Evolutionary conservation across 2,797 vertebrate genomes (phyloP), one percentile per base, ranked within the genome.

Genomic region (Sarcophilus harrisii): DNA sequence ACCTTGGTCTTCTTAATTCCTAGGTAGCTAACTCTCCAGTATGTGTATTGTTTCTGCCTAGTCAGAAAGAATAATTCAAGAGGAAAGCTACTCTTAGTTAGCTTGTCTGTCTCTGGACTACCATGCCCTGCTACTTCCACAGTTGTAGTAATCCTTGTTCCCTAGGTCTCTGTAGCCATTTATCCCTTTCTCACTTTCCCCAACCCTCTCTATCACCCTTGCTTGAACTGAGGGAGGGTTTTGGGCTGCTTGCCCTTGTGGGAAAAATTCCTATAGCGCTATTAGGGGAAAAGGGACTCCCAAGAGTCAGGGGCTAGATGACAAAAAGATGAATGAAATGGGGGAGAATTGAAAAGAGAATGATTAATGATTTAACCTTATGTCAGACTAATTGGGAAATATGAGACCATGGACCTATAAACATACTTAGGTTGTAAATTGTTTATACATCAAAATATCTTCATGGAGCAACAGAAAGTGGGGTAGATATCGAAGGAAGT

Each of bases 301-400:
- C 38, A 87, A 45, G 38, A 11, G 73, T 87, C 38, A 87, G 29
- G 3, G 92, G 58, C 8, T 87, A 57, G 54, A 45, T 94, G 27
- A 94, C 32, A 49, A 30, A 59, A 94, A 18, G 29, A 95, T 54
- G 54, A 94, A 27, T 45, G 57, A 97, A 96, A 54, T 3, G 92
- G 73, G 3, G 38, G 38, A 27, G 38, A 27, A 8, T 9, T 87
- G 24, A 87, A 87, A 87, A 49, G 9, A 87, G 38, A 45, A 45
- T 87, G 73, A 87, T 87, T 87, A 49, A 87, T 87, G 60, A 10
- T 58, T 91, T 29, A 60, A 94, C 95, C 96, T 93, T 94, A 94
- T n/a, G 45, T 24, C 55, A 92, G 90, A 81, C 55, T 93, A 28
- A 28, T 58, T 59, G 94, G 95, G 62, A 95, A 97, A 95, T 3